A percentile compares a stretch with the other conserved stretches of the same genome.
These are phyloP conservation scores for Zosterops pallidus DNA, from an alignment of 2,113 vertebrate genomes.

Conservation along the genomic window DNA sequence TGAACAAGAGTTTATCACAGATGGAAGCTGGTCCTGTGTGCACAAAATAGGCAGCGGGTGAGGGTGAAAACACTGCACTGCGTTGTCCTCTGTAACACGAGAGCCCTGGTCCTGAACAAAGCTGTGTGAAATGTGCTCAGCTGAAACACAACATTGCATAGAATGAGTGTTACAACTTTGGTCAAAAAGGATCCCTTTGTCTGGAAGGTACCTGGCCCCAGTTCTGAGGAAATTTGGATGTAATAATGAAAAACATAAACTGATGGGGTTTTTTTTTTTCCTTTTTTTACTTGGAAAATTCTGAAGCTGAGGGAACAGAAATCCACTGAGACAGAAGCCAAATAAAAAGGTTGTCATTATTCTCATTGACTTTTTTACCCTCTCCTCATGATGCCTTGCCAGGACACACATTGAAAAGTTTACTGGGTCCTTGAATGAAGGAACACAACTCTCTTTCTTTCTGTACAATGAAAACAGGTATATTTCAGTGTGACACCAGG, in stretches of 20 bases:
- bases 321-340: neutral
- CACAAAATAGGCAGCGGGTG: rapidly evolving
- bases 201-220: neutral
- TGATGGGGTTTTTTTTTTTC: too few relatives aligned
- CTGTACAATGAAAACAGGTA: neutral
- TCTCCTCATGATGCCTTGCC: neutral
- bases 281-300: neutral
- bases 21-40: neutral
- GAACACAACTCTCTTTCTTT: neutral
- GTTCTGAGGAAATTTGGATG: neutral
- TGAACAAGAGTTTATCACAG: neutral
- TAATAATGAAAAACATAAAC: slow-evolving; percentile 9
- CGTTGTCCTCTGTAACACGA: neutral
- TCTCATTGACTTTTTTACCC: neutral
- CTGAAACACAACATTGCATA: neutral
- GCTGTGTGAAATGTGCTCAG: neutral
- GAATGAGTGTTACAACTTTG: neutral
- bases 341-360: neutral
- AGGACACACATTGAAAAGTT: neutral
- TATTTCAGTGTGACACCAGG: neutral
- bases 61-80: neutral
- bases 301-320: neutral
- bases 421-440: neutral
- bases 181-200: neutral
- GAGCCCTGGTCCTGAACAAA: neutral